Evolutionary conservation across 2,797 vertebrate genomes (phyloP).

Genomic region (Notamacropus eugenii): DNA sequence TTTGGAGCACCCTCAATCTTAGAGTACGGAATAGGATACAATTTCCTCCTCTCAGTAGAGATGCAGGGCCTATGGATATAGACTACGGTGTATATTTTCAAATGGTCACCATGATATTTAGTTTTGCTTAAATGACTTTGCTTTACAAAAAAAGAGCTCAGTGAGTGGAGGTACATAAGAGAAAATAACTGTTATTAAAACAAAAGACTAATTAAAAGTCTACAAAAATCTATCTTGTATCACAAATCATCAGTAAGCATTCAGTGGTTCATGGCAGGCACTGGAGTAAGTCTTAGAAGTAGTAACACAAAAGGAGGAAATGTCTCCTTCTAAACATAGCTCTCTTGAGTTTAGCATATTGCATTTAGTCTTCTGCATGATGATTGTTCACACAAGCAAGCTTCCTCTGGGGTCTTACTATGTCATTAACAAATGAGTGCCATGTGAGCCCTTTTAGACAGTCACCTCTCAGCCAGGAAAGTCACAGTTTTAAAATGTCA

Average conservation of each 20-base stretch:
- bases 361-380: neutral
- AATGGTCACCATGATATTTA: neutral
- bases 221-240: neutral
- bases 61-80: neutral
- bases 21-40: neutral
- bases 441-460: neutral
- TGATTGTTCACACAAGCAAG: neutral
- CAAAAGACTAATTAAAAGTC: neutral
- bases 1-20: neutral
- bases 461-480: neutral
- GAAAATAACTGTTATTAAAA: neutral
- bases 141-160: neutral
- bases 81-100: neutral
- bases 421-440: neutral
- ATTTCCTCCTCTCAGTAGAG: neutral
- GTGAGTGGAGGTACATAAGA: neutral
- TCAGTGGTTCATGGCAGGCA: neutral
- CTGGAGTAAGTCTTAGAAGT: neutral
- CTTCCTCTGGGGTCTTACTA: neutral
- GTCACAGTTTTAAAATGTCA: neutral
- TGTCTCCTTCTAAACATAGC: neutral
- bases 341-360: neutral
- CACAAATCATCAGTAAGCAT: neutral
- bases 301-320: neutral
- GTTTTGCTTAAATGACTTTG: neutral